Conservation (phyloP, 2,113 vertebrate genomes). For the Nesospiza acunhae region DNA sequence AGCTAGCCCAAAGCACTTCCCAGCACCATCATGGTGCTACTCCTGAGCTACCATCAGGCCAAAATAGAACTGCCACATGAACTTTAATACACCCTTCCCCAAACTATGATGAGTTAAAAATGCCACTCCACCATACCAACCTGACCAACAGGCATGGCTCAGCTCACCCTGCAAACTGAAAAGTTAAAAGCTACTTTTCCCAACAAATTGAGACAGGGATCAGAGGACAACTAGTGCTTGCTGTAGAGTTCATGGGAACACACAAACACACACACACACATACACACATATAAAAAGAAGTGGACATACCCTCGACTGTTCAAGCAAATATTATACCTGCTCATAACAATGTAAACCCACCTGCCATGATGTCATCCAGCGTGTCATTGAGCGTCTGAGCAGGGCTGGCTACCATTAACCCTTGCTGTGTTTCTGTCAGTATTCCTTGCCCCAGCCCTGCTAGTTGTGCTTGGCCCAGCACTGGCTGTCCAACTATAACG, state of each 20-base stretch:
- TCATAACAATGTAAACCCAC: conserved; percentile 81
- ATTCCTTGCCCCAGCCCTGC: conserved; percentile 91
- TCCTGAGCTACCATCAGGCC: background rate
- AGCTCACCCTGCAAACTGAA: background rate
- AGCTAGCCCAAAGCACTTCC: background rate
- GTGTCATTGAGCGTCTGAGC: conserved; percentile 98
- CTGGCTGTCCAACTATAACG: conserved; percentile 94
- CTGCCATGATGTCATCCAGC: conserved; percentile 99
- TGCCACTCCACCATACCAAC: background rate
- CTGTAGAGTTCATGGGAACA: background rate
- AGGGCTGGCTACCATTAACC: conserved; percentile 93
- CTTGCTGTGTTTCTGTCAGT: conserved; percentile 91
- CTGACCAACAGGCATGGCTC: background rate
- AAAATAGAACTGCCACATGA: background rate
- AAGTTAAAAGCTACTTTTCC: background rate
- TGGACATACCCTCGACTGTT: conserved; percentile 69
- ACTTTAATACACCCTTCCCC: background rate
- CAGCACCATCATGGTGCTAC: accelerated
- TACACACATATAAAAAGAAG: conserved; percentile 3
- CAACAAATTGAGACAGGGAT: background rate
- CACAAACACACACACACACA: conserved; percentile 26
- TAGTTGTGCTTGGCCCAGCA: conserved; percentile 86
- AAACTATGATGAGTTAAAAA: accelerated
- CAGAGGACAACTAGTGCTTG: background rate
- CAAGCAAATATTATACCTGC: conserved; percentile 78